phyloP scores from a whole-genome alignment of 1,140 invertebrate genomes.

The Drosophila aff. region DNA sequence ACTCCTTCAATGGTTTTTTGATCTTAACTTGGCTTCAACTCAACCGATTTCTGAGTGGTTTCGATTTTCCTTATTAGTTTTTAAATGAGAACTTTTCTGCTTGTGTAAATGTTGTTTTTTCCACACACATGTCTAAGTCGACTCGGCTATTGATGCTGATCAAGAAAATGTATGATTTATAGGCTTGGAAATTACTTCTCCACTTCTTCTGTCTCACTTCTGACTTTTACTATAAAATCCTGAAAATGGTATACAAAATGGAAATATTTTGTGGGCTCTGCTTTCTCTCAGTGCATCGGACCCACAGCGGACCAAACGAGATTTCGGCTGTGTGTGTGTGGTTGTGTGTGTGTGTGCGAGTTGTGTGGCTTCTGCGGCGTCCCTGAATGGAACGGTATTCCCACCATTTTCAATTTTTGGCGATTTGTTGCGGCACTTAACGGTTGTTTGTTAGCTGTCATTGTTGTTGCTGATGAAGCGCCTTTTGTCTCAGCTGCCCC shows the following conservation, averaged over 20 bases:
- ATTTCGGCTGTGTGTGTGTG: constrained; percentile 59
- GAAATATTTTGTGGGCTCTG: neutral
- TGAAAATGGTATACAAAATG: no score
- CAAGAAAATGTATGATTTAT: neutral
- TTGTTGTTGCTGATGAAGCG: constrained; percentile 80
- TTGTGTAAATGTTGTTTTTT: neutral
- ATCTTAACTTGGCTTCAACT: no score
- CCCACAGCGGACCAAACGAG: constrained; percentile 45
- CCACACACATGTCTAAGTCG: neutral
- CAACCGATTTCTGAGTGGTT: no score
- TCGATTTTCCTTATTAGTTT: no score
- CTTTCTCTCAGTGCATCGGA: constrained; percentile 15
- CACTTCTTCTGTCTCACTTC: neutral
- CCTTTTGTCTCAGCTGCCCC: constrained; percentile 56
- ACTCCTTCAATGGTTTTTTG: no score
- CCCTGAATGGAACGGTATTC: constrained; percentile 52
- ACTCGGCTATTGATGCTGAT: neutral
- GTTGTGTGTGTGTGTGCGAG: constrained; percentile 14
- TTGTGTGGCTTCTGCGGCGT: constrained; percentile 40
- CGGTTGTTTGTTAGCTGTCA: constrained; percentile 82
- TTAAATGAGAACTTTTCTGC: no score
- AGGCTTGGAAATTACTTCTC: neutral
- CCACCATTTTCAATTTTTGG: constrained; percentile 83
- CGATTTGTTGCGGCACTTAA: constrained; percentile 83
- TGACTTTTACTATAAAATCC: neutral